phyloP scores from a whole-genome alignment of 2,888 invertebrate species.

The Lepidocyrtinus sp. region DNA sequence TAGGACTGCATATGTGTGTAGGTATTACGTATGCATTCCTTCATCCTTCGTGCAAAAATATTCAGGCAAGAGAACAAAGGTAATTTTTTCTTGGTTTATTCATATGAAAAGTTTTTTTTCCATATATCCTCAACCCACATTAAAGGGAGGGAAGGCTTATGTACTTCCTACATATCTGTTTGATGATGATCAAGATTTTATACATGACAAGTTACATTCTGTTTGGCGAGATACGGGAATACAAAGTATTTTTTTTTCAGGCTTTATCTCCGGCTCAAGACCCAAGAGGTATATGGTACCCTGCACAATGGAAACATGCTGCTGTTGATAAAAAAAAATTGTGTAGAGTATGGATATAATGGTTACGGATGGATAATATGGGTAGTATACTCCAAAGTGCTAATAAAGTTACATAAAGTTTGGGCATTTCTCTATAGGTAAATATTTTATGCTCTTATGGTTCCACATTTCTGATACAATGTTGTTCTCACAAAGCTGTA shows the following conservation, averaged over 20 bases:
- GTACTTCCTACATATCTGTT: not conserved
- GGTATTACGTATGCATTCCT: not conserved
- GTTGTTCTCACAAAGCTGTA: not conserved
- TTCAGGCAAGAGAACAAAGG: not conserved
- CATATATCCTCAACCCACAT: too few species aligned
- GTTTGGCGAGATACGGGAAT: constrained; percentile 3
- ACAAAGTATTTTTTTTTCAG: not conserved
- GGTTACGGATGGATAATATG: too few species aligned
- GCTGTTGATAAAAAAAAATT: not conserved
- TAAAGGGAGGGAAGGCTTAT: not conserved
- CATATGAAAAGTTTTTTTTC: too few species aligned
- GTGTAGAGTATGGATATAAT: too few species aligned
- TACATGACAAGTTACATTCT: constrained; percentile 9
- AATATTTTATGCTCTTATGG: constrained; percentile 2
- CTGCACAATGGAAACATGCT: constrained; percentile 2
- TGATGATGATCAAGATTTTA: constrained; percentile 5
- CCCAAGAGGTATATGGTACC: not conserved
- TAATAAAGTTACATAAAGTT: constrained; percentile 15
- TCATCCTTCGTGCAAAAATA: not conserved
- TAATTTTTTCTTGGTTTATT: too few species aligned
- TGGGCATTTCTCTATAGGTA: constrained; percentile 2
- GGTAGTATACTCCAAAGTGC: too few species aligned
- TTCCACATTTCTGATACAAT: not conserved
- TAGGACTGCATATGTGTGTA: not conserved
- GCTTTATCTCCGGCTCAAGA: not conserved